A percentile compares a stretch with the other conserved stretches of the same genome.
Conservation (phyloP, 2,113 vertebrate species). For the Oncorhynchus kisutch region DNA sequence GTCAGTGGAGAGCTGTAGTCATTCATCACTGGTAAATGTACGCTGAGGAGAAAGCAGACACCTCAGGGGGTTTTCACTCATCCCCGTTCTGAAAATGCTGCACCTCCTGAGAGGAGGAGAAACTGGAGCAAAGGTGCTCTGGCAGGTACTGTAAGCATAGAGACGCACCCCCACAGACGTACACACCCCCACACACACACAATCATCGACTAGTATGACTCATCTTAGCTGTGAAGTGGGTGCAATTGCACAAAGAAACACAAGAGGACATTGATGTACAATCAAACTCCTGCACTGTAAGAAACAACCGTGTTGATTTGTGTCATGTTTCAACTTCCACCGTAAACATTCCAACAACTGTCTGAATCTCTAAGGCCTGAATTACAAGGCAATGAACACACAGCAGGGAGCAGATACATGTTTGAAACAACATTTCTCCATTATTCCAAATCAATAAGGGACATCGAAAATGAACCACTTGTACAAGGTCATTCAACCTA, state of each 20-base stretch:
- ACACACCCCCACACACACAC: too few species aligned
- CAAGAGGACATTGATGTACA: not conserved
- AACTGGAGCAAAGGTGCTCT: conserved; percentile 63
- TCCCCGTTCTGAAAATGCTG: conserved; percentile 46
- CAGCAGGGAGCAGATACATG: not conserved
- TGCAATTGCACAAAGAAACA: not conserved
- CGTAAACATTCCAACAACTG: not conserved
- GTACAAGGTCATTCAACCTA: too few species aligned
- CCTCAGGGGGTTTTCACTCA: conserved; percentile 21
- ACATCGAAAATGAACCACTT: too few species aligned
- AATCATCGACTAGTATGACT: not conserved
- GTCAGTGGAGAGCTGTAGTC: conserved; percentile 60
- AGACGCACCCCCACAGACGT: not conserved
- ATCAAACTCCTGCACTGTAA: too few species aligned
- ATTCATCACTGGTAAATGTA: conserved; percentile 71
- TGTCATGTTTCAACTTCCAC: too few species aligned
- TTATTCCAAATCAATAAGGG: too few species aligned
- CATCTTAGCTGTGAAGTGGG: not conserved
- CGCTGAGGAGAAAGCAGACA: conserved; percentile 55
- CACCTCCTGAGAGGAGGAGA: conserved; percentile 47
- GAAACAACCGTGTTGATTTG: too few species aligned
- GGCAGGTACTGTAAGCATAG: conserved; percentile 30
- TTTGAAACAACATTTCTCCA: not conserved
- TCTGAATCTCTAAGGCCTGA: not conserved
- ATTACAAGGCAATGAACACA: not conserved